These are phyloP conservation scores for Neelides folsomi DNA, from an alignment of 2,888 invertebrate genomes.

Conservation along the genomic window DNA sequence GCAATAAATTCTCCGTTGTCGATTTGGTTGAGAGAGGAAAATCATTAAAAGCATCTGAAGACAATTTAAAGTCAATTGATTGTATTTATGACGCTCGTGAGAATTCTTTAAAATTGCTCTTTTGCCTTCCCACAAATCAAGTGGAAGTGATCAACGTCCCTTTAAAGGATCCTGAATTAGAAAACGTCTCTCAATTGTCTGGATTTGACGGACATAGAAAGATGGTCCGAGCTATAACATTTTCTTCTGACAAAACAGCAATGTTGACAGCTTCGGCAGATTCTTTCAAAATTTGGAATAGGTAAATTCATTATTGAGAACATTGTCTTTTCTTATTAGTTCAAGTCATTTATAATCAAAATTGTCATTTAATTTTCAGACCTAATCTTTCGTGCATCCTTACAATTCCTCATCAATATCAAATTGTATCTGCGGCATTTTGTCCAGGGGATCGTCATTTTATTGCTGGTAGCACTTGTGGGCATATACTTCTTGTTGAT, in stretches of 20 bases:
- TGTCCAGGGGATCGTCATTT: slow-evolving; percentile 84
- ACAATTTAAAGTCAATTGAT: slow-evolving; percentile 51
- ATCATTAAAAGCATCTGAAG: slow-evolving; percentile 35
- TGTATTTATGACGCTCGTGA: slow-evolving; percentile 56
- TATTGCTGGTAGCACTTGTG: slow-evolving; percentile 72
- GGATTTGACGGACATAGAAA: slow-evolving; percentile 64
- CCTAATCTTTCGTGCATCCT: slow-evolving; percentile 50
- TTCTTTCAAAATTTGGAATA: slow-evolving; percentile 86
- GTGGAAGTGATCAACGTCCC: slow-evolving; percentile 18
- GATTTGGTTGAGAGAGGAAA: slow-evolving; percentile 26
- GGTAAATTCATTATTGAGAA: slow-evolving; percentile 46
- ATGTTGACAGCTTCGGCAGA: slow-evolving; percentile 76
- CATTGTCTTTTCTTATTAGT: too few relatives aligned
- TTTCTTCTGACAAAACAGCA: slow-evolving; percentile 81
- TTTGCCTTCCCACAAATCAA: slow-evolving; percentile 31
- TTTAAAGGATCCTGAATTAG: neutral
- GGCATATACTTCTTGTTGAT: slow-evolving; percentile 68
- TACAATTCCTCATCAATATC: slow-evolving; percentile 47
- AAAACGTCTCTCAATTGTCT: slow-evolving; percentile 6
- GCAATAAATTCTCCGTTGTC: slow-evolving; percentile 15
- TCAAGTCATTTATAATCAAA: neutral
- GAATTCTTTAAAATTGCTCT: slow-evolving; percentile 39
- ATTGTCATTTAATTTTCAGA: slow-evolving; percentile 9
- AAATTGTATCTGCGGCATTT: slow-evolving; percentile 55
- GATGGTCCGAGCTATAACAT: slow-evolving; percentile 71